Conservation (phyloP, 2,113 vertebrate genomes). For the Pterocles burchelli region DNA sequence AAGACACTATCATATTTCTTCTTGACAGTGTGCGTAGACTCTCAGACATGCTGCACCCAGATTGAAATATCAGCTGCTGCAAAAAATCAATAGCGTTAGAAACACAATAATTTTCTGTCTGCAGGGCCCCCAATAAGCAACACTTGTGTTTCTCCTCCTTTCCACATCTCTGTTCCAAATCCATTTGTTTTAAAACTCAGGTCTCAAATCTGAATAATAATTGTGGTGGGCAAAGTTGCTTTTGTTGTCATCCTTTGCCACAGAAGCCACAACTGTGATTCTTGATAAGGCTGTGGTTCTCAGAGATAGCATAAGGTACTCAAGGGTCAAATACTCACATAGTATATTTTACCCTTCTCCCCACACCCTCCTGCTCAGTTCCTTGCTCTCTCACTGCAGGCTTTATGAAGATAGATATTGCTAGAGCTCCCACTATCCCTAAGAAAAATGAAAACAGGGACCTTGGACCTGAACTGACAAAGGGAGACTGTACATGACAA, state of each 20-base stretch:
- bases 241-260: slow-evolving; percentile 44
- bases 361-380: neutral
- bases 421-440: neutral
- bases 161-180: slow-evolving; percentile 49
- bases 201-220: slow-evolving; percentile 42
- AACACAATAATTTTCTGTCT: slow-evolving; percentile 84
- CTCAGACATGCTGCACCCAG: slow-evolving; percentile 86
- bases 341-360: neutral
- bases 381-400: slow-evolving; percentile 12
- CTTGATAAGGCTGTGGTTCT: slow-evolving; percentile 22
- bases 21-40: slow-evolving; percentile 84
- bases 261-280: slow-evolving; percentile 55
- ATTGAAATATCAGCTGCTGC: slow-evolving; percentile 88
- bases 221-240: neutral
- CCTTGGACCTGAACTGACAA: neutral
- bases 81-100: slow-evolving; percentile 86
- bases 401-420: slow-evolving; percentile 34
- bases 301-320: neutral
- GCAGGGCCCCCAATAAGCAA: slow-evolving; percentile 74
- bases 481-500: neutral
- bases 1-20: slow-evolving; percentile 92
- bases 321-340: neutral
- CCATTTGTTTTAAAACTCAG: slow-evolving; percentile 54
- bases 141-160: slow-evolving; percentile 55
- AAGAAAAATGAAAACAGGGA: slow-evolving; percentile 54